Conservation (phyloP, 2,797 vertebrate species). For the Garrulus glandarius region DNA sequence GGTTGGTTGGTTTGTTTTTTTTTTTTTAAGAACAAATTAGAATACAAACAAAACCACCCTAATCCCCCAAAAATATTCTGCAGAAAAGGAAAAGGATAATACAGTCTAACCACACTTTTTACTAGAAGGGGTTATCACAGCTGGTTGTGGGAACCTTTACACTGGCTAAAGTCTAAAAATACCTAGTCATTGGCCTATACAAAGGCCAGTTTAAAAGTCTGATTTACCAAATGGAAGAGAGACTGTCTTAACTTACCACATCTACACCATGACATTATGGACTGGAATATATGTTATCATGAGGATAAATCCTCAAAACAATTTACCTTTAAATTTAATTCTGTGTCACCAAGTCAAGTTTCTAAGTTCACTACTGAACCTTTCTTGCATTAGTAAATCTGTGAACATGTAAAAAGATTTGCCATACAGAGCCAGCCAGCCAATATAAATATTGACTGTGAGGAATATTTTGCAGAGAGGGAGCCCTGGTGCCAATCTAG, state of each 20-base stretch:
- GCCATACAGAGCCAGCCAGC: background rate
- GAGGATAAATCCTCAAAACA: background rate
- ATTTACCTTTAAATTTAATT: background rate
- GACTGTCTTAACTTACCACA: background rate
- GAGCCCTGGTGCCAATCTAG: background rate
- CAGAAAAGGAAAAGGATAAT: background rate
- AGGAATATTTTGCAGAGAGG: background rate
- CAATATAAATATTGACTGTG: background rate
- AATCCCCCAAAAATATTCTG: background rate
- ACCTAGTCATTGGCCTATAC: background rate
- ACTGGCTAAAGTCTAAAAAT: background rate
- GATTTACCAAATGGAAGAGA: background rate
- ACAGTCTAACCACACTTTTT: background rate
- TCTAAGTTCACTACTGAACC: background rate
- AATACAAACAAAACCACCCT: background rate
- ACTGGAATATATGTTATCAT: background rate
- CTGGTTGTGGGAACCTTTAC: background rate
- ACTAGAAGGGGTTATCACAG: background rate
- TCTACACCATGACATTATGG: background rate
- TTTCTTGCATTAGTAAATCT: background rate
- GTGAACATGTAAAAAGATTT: background rate
- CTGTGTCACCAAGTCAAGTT: background rate
- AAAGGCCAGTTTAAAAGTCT: background rate
- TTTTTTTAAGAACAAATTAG: background rate
- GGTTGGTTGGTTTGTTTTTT: accelerated